Evolutionary conservation across 2,113 vertebrate species (phyloP).

Genomic region (Scophthalmus maximus): DNA sequence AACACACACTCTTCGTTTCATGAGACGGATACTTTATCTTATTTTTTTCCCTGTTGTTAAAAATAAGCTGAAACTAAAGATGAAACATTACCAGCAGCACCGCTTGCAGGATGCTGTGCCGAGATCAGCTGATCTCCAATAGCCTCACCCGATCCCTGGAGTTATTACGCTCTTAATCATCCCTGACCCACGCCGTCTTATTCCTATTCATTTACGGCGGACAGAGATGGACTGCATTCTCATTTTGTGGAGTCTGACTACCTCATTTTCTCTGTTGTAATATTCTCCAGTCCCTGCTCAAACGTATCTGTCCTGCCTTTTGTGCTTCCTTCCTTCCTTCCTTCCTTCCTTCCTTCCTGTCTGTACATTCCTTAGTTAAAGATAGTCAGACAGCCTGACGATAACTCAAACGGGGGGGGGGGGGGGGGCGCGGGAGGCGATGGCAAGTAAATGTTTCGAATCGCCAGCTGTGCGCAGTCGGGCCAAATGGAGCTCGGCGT

Average conservation of each 20-base stretch:
- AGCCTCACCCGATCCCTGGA: slow-evolving; percentile 21
- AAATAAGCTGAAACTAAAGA: background rate
- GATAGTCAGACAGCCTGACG: slow-evolving; percentile 26
- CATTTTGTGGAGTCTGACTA: slow-evolving; percentile 9
- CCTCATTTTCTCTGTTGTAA: slow-evolving; percentile 19
- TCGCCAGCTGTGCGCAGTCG: slow-evolving; percentile 44
- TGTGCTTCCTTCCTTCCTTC: slow-evolving; percentile 10
- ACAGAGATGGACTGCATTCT: slow-evolving; percentile 25
- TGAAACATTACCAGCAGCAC: background rate
- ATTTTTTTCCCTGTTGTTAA: background rate
- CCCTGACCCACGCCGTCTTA: slow-evolving; percentile 30
- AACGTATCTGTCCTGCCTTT: slow-evolving; percentile 35
- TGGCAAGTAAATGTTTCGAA: slow-evolving; percentile 49
- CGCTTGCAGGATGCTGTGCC: background rate
- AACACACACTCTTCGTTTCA: background rate
- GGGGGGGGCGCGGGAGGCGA: slow-evolving; percentile 22
- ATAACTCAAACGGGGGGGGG: slow-evolving; percentile 1
- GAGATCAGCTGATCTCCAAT: no score
- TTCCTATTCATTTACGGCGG: slow-evolving; percentile 34
- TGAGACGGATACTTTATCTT: background rate
- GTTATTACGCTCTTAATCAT: slow-evolving; percentile 46
- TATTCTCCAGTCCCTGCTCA: slow-evolving; percentile 21
- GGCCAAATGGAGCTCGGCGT: slow-evolving; percentile 51
- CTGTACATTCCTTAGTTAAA: slow-evolving; percentile 16
- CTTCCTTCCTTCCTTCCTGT: slow-evolving; percentile 11